phyloP scores from a whole-genome alignment of 2,797 vertebrate species.

The Myotis myotis region DNA sequence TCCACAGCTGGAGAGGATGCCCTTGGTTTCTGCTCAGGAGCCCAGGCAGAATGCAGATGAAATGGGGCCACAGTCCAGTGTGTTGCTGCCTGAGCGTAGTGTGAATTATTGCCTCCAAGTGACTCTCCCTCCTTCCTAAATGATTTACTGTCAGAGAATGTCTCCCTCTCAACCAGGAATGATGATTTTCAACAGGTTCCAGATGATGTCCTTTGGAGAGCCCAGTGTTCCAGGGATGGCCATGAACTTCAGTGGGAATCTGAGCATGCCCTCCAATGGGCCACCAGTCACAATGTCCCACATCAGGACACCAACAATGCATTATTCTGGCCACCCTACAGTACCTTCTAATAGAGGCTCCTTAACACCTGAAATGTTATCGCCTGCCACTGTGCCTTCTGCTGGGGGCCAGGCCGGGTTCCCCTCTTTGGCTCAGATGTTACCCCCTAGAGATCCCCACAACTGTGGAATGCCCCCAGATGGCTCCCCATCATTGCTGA shows the following conservation, averaged over 20 bases:
- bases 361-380: no score
- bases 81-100: neutral
- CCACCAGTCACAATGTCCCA: neutral
- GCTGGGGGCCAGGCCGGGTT: no score
- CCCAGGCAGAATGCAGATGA: neutral
- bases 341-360: no score
- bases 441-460: no score
- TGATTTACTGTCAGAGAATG: neutral
- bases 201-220: neutral
- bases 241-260: neutral
- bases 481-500: no score
- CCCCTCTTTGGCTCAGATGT: no score
- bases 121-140: neutral
- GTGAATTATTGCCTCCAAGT: constrained; percentile 1
- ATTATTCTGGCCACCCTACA: neutral
- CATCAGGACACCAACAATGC: neutral
- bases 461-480: no score
- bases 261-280: neutral
- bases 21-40: neutral
- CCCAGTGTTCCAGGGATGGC: neutral
- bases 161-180: neutral
- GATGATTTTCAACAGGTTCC: neutral
- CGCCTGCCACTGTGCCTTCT: no score
- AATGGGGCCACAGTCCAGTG: neutral
- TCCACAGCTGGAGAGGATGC: neutral